phyloP scores from a whole-genome alignment of 92 coral and sea anemone species.

The Zoanthus sansibaricus region DNA sequence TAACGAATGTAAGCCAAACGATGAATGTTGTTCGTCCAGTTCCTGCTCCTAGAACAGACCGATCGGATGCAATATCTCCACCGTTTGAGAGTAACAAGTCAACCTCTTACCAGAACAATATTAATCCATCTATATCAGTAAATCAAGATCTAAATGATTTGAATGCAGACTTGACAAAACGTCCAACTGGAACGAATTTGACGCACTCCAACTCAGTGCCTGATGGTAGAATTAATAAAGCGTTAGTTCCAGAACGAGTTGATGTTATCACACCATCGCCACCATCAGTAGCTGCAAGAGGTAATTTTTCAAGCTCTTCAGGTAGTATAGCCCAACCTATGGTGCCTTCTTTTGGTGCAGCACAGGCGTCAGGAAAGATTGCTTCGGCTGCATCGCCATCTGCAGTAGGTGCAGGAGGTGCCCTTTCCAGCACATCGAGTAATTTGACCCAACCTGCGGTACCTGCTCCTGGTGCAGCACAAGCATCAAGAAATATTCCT shows the following conservation, averaged over 20 bases:
- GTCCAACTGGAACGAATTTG: constrained; percentile 11
- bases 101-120: neutral
- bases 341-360: constrained; percentile 8
- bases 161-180: too few species aligned
- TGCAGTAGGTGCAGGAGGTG: neutral
- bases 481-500: neutral
- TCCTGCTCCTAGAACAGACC: constrained; percentile 26
- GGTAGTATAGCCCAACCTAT: neutral
- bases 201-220: neutral
- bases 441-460: neutral
- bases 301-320: neutral
- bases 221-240: neutral
- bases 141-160: neutral
- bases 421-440: neutral
- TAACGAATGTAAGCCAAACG: neutral
- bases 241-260: constrained; percentile 10
- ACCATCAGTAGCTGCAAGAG: neutral
- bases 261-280: constrained; percentile 15
- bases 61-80: neutral
- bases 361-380: neutral
- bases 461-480: constrained; percentile 2
- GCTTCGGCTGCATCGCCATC: constrained; percentile 11
- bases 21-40: neutral
- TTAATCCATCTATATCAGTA: neutral
- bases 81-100: constrained; percentile 9